Conservation (phyloP, 2,797 vertebrate species). For the Echeneis naucrates region DNA sequence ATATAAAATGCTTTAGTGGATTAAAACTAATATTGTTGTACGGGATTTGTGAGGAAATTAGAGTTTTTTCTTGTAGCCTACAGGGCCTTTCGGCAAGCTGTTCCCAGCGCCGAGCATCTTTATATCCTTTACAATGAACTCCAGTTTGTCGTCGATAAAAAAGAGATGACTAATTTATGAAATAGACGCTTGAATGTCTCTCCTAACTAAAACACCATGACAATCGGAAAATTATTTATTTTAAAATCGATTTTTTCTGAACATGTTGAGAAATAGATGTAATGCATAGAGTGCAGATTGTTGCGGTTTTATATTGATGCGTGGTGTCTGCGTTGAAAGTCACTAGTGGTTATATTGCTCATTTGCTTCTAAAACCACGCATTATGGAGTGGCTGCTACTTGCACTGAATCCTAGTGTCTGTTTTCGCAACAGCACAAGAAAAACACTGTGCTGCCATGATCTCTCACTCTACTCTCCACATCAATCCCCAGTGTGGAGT, state of each 20-base stretch:
- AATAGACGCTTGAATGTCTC: neutral
- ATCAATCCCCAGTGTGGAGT: constrained; percentile 65
- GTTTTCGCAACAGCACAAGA: constrained; percentile 72
- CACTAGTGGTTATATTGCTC: constrained; percentile 62
- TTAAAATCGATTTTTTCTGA: neutral
- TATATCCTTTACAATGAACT: constrained; percentile 29
- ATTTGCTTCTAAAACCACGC: constrained; percentile 59
- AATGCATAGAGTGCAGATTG: constrained; percentile 22
- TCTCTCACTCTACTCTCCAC: constrained; percentile 68
- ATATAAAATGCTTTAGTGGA: constrained; percentile 73
- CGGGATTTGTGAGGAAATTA: constrained; percentile 79
- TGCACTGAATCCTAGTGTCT: constrained; percentile 54
- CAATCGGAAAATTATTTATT: constrained; percentile 14
- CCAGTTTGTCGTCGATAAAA: constrained; percentile 19
- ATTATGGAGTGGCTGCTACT: constrained; percentile 69
- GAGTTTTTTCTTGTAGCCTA: constrained; percentile 70
- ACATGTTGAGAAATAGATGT: constrained; percentile 7
- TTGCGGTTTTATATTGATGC: constrained; percentile 32
- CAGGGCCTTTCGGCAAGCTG: constrained; percentile 50
- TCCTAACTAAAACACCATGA: neutral
- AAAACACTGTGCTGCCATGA: constrained; percentile 68
- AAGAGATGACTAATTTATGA: constrained; percentile 8
- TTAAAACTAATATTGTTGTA: constrained; percentile 79
- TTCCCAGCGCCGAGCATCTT: constrained; percentile 60
- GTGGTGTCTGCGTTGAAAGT: constrained; percentile 39